Percentiles rank a stretch among this genome's conserved stretches.
Evolutionary conservation across 2,888 invertebrate genomes (phyloP).

Genomic region (Latheticus oryzae): DNA sequence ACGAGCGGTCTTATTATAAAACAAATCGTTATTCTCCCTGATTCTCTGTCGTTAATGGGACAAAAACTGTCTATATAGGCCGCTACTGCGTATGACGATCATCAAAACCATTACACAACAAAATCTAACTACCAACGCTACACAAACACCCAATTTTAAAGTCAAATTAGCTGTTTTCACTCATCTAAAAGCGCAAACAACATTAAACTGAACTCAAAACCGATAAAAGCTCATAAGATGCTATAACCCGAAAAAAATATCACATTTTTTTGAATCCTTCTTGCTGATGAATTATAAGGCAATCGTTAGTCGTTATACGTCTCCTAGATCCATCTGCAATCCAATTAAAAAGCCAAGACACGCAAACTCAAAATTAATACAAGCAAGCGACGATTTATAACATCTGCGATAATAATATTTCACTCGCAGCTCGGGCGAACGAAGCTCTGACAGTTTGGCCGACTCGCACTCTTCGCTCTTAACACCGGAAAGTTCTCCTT

Average conservation of each 20-base stretch:
- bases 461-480: conserved; percentile 61
- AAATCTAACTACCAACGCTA: too few species aligned
- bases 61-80: conserved; percentile 3
- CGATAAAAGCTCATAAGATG: too few species aligned
- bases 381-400: conserved; percentile 15
- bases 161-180: too few species aligned
- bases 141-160: too few species aligned
- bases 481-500: conserved; percentile 56
- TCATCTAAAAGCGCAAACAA: not conserved
- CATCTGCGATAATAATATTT: conserved; percentile 9
- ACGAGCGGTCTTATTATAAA: conserved; percentile 16
- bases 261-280: too few species aligned
- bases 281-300: too few species aligned
- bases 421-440: conserved; percentile 44
- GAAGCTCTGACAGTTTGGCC: conserved; percentile 55
- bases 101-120: conserved; percentile 6
- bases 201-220: too few species aligned
- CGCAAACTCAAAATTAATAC: conserved; percentile 12
- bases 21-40: conserved; percentile 13
- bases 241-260: too few species aligned
- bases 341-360: conserved; percentile 17
- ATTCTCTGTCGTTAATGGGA: conserved; percentile 2
- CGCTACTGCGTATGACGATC: conserved; percentile 5
- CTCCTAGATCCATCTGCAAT: not conserved
- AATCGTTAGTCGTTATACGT: conserved; percentile 5